These are phyloP conservation scores for Pygoscelis adeliae DNA, from an alignment of 2,113 vertebrate species.

Conservation along the genomic window DNA sequence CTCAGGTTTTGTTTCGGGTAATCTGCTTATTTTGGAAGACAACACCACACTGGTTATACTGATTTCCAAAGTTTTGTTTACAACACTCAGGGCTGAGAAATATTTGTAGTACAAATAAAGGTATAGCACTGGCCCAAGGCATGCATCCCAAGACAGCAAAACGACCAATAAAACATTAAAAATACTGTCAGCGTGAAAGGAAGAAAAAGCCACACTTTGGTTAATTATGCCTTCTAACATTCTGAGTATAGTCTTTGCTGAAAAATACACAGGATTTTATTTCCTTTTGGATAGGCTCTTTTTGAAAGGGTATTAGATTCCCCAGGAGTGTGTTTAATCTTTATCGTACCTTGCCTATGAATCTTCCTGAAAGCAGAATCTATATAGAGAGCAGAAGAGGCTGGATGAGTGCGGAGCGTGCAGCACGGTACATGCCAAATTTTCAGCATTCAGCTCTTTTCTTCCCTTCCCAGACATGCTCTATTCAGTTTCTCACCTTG, in stretches of 20 bases:
- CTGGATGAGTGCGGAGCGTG: fast-evolving
- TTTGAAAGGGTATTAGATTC: background rate
- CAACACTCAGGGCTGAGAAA: background rate
- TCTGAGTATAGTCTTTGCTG: background rate
- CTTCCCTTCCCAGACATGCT: background rate
- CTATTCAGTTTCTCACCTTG: background rate
- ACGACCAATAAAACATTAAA: background rate
- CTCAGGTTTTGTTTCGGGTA: background rate
- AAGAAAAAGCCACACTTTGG: background rate
- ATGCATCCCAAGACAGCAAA: background rate
- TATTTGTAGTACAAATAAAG: background rate
- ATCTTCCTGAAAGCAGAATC: background rate
- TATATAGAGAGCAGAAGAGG: background rate
- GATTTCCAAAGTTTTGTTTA: background rate
- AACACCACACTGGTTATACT: background rate
- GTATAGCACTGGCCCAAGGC: background rate
- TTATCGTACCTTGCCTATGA: background rate
- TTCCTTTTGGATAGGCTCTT: background rate
- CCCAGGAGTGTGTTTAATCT: background rate
- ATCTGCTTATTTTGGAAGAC: background rate
- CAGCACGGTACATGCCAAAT: background rate
- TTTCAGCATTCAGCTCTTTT: background rate
- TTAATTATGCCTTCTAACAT: background rate
- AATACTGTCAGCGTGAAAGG: background rate
- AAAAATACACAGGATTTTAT: background rate